Percentiles rank a stretch among this genome's conserved stretches.
phyloP scores from a whole-genome alignment of 2,113 vertebrate species.

The Oceanites oceanicus region DNA sequence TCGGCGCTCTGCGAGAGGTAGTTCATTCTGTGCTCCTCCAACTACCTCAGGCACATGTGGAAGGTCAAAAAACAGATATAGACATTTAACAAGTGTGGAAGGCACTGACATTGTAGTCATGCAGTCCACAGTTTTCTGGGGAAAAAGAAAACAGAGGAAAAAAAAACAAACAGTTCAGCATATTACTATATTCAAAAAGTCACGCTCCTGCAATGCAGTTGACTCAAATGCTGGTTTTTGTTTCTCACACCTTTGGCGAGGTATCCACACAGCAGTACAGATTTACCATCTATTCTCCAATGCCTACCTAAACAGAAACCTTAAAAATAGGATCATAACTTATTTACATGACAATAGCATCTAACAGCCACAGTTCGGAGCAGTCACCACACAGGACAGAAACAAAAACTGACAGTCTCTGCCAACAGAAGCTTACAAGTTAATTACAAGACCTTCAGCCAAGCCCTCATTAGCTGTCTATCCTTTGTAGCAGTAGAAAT shows the following conservation, averaged over 20 bases:
- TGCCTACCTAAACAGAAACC: background rate
- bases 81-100: slow-evolving; percentile 98
- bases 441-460: background rate
- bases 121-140: slow-evolving; percentile 99
- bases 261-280: background rate
- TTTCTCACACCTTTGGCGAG: background rate
- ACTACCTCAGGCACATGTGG: slow-evolving; percentile 93
- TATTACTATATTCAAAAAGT: background rate
- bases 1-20: slow-evolving; percentile 91
- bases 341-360: background rate
- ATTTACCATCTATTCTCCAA: background rate
- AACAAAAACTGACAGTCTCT: background rate
- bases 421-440: background rate
- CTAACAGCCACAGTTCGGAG: background rate
- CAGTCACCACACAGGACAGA: background rate
- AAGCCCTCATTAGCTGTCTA: background rate
- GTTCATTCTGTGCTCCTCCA: slow-evolving; percentile 87
- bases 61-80: slow-evolving; percentile 99
- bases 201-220: background rate
- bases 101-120: slow-evolving; percentile 99
- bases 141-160: slow-evolving; percentile 18
- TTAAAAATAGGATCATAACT: background rate
- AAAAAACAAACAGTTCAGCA: background rate
- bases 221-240: background rate
- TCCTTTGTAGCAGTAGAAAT: background rate